These are phyloP conservation scores for Athene cunicularia DNA, from an alignment of 2,113 vertebrate genomes.

Conservation along the genomic window DNA sequence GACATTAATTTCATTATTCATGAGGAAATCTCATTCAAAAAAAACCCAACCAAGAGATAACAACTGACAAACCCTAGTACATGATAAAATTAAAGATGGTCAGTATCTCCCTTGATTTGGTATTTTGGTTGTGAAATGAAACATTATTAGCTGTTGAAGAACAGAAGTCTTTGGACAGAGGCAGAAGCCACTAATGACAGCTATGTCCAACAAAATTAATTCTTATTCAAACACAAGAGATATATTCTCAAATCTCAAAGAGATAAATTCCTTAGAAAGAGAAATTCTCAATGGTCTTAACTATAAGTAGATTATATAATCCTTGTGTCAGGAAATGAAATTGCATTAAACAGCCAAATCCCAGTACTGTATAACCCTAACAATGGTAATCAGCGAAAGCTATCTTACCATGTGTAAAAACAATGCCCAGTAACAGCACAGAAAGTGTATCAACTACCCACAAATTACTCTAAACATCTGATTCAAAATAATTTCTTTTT, in stretches of 20 bases:
- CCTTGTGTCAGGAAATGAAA: not conserved
- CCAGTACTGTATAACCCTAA: not conserved
- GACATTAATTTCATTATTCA: slow-evolving; percentile 47
- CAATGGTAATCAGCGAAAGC: not conserved
- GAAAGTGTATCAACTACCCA: not conserved
- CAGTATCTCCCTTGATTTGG: not conserved
- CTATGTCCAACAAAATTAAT: not conserved
- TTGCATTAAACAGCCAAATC: not conserved
- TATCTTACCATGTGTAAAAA: not conserved
- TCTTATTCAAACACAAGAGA: not conserved
- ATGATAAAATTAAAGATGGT: not conserved
- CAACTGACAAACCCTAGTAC: not conserved
- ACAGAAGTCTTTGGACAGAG: not conserved
- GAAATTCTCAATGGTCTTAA: not conserved
- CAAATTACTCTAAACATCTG: not conserved
- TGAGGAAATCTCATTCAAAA: not conserved
- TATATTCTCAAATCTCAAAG: too few relatives aligned
- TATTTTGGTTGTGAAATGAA: not conserved
- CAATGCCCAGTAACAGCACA: not conserved
- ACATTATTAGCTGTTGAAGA: not conserved
- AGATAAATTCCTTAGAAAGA: not conserved
- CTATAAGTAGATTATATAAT: not conserved
- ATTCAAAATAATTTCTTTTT: not conserved
- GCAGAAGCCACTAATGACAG: slow-evolving; percentile 24
- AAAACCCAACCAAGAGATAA: not conserved